phyloP scores from a whole-genome alignment of 1,140 invertebrate genomes.

The Meloidogyne chitwoodi region DNA sequence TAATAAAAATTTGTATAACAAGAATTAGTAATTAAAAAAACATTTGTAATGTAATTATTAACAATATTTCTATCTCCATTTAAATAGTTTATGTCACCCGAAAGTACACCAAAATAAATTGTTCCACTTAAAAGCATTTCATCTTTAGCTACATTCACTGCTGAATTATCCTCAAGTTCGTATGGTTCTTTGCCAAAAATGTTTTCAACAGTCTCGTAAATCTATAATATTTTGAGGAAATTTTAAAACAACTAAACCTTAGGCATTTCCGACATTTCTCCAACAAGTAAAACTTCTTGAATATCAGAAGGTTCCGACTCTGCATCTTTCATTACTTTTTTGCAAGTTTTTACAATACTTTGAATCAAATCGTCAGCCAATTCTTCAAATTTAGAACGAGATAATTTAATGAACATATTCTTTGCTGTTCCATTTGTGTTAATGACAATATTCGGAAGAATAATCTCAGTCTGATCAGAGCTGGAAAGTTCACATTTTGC shows the following conservation, averaged over 20 bases:
- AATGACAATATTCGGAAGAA: slow-evolving; percentile 85
- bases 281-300: slow-evolving; percentile 91
- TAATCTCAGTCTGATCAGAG: slow-evolving; percentile 85
- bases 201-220: slow-evolving; percentile 87
- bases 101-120: no score
- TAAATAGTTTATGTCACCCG: no score
- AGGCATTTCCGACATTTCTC: slow-evolving; percentile 97
- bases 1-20: no score
- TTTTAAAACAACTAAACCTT: slow-evolving; percentile 65
- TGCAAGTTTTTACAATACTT: slow-evolving; percentile 86
- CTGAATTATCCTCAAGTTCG: slow-evolving; percentile 60
- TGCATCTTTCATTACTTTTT: slow-evolving; percentile 91
- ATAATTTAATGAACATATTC: slow-evolving; percentile 92
- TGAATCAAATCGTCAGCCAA: slow-evolving; percentile 93
- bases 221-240: slow-evolving; percentile 58
- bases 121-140: no score
- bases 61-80: no score
- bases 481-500: slow-evolving; percentile 70
- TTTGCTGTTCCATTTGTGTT: slow-evolving; percentile 95
- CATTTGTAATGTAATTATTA: no score
- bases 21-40: no score
- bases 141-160: not conserved
- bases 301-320: slow-evolving; percentile 88
- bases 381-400: slow-evolving; percentile 86
- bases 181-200: slow-evolving; percentile 87